Conservation (phyloP, 2,888 invertebrate species). For the Latrodectus elegans region DNA sequence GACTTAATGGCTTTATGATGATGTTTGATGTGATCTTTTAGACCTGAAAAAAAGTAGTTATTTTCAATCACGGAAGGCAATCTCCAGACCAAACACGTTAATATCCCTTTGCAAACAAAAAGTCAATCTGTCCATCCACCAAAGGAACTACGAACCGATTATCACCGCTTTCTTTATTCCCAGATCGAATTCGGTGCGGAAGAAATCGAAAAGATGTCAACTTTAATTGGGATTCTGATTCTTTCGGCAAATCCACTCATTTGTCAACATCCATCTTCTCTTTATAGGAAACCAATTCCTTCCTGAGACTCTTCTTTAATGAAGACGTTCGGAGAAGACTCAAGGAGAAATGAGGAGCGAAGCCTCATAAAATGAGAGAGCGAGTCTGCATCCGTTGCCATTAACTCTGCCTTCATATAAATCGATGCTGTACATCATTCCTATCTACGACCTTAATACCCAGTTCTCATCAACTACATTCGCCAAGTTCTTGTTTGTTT, state of each 20-base stretch:
- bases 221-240: slow-evolving; percentile 47
- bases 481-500: not conserved
- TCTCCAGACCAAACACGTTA: too few species aligned
- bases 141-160: not conserved
- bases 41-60: too few species aligned
- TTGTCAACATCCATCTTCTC: slow-evolving; percentile 24
- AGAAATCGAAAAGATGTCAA: slow-evolving; percentile 14
- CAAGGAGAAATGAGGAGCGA: slow-evolving; percentile 12
- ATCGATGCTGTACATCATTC: slow-evolving; percentile 48
- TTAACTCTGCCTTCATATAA: slow-evolving; percentile 28
- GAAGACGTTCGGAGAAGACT: slow-evolving; percentile 18
- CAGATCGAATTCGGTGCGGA: not conserved
- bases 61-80: too few species aligned
- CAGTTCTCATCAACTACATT: slow-evolving; percentile 19
- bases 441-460: slow-evolving; percentile 24
- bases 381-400: slow-evolving; percentile 7
- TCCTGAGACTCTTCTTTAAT: slow-evolving; percentile 4
- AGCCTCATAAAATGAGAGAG: slow-evolving; percentile 19
- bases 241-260: slow-evolving; percentile 18
- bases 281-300: slow-evolving; percentile 21
- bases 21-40: too few species aligned
- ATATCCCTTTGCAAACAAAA: too few species aligned
- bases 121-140: not conserved
- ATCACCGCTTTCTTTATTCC: not conserved
- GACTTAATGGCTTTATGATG: too few species aligned